Conservation (phyloP, 92 coral and sea anemone species). For the Epizoanthus fatuus region DNA sequence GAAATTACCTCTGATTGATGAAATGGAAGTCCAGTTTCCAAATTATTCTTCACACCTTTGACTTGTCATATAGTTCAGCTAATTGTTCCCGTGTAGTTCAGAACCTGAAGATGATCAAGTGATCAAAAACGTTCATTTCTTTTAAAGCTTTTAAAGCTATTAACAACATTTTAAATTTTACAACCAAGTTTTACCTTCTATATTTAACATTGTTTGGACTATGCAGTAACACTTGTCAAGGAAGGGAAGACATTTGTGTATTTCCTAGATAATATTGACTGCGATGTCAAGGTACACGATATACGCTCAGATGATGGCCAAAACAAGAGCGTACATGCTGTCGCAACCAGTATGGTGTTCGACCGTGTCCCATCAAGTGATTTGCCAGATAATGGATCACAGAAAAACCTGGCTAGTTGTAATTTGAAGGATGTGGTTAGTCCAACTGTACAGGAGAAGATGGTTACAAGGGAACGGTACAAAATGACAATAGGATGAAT, state of each 20-base stretch:
- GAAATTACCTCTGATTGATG: no score
- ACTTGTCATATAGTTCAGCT: no score
- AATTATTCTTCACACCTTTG: no score
- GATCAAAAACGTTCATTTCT: no score
- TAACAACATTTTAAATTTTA: no score
- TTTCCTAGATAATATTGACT: slow-evolving; percentile 67
- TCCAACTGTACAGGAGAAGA: background rate
- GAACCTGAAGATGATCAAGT: no score
- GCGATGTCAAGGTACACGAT: slow-evolving; percentile 68
- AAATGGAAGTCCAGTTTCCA: no score
- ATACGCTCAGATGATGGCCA: slow-evolving; percentile 58
- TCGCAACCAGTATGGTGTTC: slow-evolving; percentile 67
- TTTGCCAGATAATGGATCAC: slow-evolving; percentile 33
- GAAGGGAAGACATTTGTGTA: slow-evolving; percentile 62
- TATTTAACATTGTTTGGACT: no score
- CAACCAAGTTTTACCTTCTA: no score
- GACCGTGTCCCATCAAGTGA: slow-evolving; percentile 41
- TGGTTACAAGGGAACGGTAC: slow-evolving; percentile 36
- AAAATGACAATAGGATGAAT: slow-evolving; percentile 9
- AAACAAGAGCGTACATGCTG: slow-evolving; percentile 73
- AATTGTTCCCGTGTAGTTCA: no score
- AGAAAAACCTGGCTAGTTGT: background rate
- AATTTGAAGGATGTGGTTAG: slow-evolving; percentile 14
- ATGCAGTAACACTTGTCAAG: slow-evolving; percentile 51
- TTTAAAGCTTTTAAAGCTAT: no score